phyloP scores from a whole-genome alignment of 2,113 vertebrate species.

The Meles meles region DNA sequence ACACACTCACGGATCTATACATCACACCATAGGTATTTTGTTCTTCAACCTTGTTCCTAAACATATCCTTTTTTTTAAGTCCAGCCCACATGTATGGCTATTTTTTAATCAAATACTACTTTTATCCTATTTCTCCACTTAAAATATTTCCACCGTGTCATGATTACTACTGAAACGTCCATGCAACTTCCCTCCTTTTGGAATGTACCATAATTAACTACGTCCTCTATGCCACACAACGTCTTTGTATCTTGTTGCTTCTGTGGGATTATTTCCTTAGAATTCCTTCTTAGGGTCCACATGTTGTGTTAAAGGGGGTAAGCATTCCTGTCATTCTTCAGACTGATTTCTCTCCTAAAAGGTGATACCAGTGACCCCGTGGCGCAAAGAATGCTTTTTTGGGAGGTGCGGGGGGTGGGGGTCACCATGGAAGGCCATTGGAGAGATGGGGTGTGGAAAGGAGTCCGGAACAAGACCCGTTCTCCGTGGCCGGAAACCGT shows the following conservation, averaged over 20 bases:
- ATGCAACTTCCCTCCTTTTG: neutral
- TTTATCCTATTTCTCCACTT: neutral
- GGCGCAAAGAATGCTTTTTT: neutral
- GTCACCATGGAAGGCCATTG: neutral
- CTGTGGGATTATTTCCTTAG: neutral
- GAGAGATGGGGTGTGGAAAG: neutral
- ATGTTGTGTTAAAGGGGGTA: neutral
- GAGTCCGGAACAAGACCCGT: neutral
- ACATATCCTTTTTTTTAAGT: neutral
- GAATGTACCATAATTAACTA: neutral
- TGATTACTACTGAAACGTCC: neutral
- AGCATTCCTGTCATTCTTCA: neutral
- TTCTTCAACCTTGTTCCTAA: neutral
- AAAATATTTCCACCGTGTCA: neutral
- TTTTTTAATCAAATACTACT: neutral
- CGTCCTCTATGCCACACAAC: neutral
- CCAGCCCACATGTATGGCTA: neutral
- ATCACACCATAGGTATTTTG: neutral
- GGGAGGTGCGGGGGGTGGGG: neutral
- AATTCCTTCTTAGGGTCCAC: neutral
- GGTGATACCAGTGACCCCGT: accelerated
- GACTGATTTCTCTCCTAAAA: neutral
- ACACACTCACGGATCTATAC: accelerated
- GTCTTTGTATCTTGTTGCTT: neutral
- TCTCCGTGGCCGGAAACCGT: no score